phyloP scores from a whole-genome alignment of 2,113 vertebrate genomes.

The Terrapene triunguis region DNA sequence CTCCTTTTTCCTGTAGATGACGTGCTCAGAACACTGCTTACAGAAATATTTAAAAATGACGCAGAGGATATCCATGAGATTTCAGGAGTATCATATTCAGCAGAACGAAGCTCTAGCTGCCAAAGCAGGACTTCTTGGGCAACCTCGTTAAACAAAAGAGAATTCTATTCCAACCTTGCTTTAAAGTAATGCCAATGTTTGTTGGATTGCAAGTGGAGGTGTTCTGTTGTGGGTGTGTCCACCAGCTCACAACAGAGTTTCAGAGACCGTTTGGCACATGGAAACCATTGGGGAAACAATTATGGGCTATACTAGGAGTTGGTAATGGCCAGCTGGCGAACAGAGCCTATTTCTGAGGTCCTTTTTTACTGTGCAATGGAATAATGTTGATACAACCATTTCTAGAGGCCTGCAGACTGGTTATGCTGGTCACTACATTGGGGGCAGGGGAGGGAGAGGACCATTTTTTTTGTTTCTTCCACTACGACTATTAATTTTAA shows the following conservation, averaged over 20 bases:
- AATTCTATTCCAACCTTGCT: neutral
- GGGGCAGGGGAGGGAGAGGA: slow-evolving; percentile 52
- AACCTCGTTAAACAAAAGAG: slow-evolving; percentile 82
- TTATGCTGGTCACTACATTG: slow-evolving; percentile 44
- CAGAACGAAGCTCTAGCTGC: slow-evolving; percentile 98
- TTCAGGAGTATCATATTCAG: slow-evolving; percentile 99
- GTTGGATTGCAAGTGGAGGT: slow-evolving; percentile 3
- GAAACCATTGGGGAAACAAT: slow-evolving; percentile 37
- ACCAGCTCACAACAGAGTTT: slow-evolving; percentile 29
- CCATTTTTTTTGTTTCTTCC: slow-evolving; percentile 65
- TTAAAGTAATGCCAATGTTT: slow-evolving; percentile 17
- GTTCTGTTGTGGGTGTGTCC: neutral
- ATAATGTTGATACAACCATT: slow-evolving; percentile 4
- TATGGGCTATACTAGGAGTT: slow-evolving; percentile 44
- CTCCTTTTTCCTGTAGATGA: slow-evolving; percentile 80
- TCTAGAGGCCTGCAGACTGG: slow-evolving; percentile 53
- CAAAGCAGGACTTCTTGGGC: slow-evolving; percentile 93
- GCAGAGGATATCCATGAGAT: slow-evolving; percentile 98
- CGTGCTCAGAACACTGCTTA: slow-evolving; percentile 94
- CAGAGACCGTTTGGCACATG: slow-evolving; percentile 41
- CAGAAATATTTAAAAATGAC: slow-evolving; percentile 99
- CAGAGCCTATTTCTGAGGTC: slow-evolving; percentile 20
- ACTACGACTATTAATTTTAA: slow-evolving; percentile 66
- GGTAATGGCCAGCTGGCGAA: neutral
- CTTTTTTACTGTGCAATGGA: slow-evolving; percentile 21